phyloP scores from a whole-genome alignment of 92 coral and sea anemone species.

The Zoanthus solanderi region DNA sequence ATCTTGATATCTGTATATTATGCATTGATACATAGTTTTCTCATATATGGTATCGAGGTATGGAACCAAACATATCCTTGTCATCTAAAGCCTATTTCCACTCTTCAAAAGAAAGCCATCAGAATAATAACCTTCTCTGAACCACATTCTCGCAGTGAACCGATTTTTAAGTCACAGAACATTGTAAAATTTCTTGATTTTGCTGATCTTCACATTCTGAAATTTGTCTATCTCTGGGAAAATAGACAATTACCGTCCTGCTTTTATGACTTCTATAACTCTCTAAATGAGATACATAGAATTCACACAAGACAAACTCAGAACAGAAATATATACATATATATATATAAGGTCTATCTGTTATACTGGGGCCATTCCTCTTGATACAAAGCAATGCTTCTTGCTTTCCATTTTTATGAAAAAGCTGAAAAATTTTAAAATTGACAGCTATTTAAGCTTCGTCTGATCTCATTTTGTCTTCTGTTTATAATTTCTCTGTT shows the following conservation, averaged over 20 bases:
- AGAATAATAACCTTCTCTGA: conserved; percentile 3
- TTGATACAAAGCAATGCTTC: too few species aligned
- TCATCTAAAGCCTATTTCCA: conserved; percentile 13
- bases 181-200: not conserved
- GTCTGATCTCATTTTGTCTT: too few species aligned
- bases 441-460: too few species aligned
- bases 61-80: conserved; percentile 13
- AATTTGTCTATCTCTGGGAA: not conserved
- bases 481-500: too few species aligned
- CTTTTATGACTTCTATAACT: not conserved
- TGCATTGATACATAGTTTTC: not conserved
- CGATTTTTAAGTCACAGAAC: conserved; percentile 8
- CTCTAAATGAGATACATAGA: conserved; percentile 1
- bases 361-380: conserved; percentile 3
- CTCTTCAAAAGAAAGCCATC: not conserved
- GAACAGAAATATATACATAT: conserved; percentile 17
- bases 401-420: too few species aligned
- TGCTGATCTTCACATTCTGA: not conserved
- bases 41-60: conserved; percentile 31
- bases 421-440: too few species aligned
- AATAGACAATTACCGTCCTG: not conserved
- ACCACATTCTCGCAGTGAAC: conserved; percentile 4
- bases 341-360: not conserved
- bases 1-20: too few species aligned
- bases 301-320: conserved; percentile 37